Conservation (phyloP, 2,888 invertebrate species). For the Nesidiocoris tenuis region DNA sequence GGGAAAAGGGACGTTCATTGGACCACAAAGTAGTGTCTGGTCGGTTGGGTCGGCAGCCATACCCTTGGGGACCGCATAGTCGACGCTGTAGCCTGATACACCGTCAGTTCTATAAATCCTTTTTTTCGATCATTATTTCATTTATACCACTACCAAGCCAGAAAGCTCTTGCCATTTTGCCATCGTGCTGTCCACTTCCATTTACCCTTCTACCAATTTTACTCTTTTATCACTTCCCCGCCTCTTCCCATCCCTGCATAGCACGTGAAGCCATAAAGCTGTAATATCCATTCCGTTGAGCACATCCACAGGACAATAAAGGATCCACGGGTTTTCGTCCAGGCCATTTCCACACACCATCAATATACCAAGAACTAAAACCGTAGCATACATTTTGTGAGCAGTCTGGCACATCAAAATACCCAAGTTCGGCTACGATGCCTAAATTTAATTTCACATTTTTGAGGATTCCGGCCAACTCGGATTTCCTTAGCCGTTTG, state of each 20-base stretch:
- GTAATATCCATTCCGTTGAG: neutral
- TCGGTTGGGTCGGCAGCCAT: neutral
- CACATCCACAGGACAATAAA: neutral
- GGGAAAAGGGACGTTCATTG: neutral
- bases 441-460: too few relatives aligned
- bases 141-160: neutral
- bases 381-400: too few relatives aligned
- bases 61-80: neutral
- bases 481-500: too few relatives aligned
- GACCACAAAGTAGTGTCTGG: neutral
- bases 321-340: neutral
- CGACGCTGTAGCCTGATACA: neutral
- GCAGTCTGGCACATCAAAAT: too few relatives aligned
- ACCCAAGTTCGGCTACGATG: too few relatives aligned
- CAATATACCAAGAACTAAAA: neutral
- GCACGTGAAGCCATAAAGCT: neutral
- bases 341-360: neutral
- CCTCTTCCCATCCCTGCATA: neutral
- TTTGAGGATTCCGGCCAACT: too few relatives aligned
- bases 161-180: neutral
- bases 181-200: neutral
- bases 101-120: constrained; percentile 7
- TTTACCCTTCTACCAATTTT: neutral
- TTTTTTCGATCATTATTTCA: constrained; percentile 20
- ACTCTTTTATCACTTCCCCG: neutral